phyloP scores from a whole-genome alignment of 2,113 vertebrate genomes.

The Corythoichthys haematopterus region DNA sequence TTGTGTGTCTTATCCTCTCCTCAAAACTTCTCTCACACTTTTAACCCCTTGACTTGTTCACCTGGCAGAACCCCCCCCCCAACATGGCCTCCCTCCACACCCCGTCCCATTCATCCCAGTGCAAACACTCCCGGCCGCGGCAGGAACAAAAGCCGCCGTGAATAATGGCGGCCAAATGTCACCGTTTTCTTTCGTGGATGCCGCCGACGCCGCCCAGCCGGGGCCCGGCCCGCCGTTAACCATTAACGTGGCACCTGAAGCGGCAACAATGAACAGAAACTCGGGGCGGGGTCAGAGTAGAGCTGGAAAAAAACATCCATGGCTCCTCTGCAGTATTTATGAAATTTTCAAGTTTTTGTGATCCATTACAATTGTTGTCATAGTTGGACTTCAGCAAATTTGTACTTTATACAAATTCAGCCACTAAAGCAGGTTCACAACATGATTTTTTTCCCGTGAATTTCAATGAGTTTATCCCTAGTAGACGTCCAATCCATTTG shows the following conservation, averaged over 20 bases:
- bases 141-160: conserved; percentile 70
- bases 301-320: conserved; percentile 1
- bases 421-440: background rate
- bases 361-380: background rate
- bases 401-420: background rate
- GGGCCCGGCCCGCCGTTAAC: conserved; percentile 47
- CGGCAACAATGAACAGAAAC: conserved; percentile 53
- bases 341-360: background rate
- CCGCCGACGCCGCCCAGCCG: conserved; percentile 14
- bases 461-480: too few species aligned
- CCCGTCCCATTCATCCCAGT: conserved; percentile 61
- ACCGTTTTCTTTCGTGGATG: conserved; percentile 60
- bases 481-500: too few species aligned
- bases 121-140: conserved; percentile 66
- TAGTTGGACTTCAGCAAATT: background rate
- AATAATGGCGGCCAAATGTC: conserved; percentile 78
- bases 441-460: background rate
- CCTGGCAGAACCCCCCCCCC: conserved; percentile 36
- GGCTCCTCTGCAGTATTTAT: background rate
- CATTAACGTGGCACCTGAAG: conserved; percentile 70
- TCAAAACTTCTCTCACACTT: conserved; percentile 47
- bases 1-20: conserved; percentile 51
- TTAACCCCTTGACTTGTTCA: conserved; percentile 67
- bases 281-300: conserved; percentile 16
- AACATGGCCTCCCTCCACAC: conserved; percentile 38